phyloP scores from a whole-genome alignment of 2,113 vertebrate genomes.

The Pelobates fuscus region DNA sequence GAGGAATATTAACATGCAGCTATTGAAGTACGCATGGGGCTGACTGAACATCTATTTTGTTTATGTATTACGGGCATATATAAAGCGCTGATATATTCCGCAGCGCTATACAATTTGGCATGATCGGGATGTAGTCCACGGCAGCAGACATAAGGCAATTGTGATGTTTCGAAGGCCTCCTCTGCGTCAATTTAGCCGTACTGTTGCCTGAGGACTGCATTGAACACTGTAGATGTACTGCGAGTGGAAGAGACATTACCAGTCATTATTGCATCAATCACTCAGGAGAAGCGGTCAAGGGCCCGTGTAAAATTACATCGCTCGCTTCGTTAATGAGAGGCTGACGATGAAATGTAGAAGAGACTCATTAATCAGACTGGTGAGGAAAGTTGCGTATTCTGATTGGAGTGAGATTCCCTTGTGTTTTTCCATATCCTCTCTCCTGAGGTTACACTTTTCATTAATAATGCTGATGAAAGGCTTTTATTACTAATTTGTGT shows the following conservation, averaged over 20 bases:
- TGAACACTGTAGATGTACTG: background rate
- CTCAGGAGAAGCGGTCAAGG: slow-evolving; percentile 44
- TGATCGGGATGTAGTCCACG: background rate
- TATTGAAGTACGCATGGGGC: no score
- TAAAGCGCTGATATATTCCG: no score
- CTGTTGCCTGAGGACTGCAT: slow-evolving; percentile 1
- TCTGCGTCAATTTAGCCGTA: background rate
- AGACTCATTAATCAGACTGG: slow-evolving; percentile 54
- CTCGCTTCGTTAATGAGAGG: slow-evolving; percentile 55
- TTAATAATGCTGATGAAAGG: slow-evolving; percentile 39
- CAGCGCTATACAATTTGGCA: no score
- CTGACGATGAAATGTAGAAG: slow-evolving; percentile 49
- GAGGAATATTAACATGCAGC: no score
- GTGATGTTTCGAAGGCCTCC: background rate
- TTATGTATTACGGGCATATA: no score
- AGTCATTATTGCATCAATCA: slow-evolving; percentile 52
- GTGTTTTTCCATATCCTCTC: slow-evolving; percentile 28
- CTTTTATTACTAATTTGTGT: slow-evolving; percentile 1
- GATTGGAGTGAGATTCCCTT: slow-evolving; percentile 33
- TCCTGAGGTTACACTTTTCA: slow-evolving; percentile 27
- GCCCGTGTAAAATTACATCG: slow-evolving; percentile 57
- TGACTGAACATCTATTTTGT: no score
- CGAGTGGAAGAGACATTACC: background rate
- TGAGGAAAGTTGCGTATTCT: slow-evolving; percentile 1
- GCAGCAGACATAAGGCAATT: background rate